These are phyloP conservation scores for Toxotes jaculatrix DNA, from an alignment of 2,113 vertebrate genomes.

Conservation along the genomic window DNA sequence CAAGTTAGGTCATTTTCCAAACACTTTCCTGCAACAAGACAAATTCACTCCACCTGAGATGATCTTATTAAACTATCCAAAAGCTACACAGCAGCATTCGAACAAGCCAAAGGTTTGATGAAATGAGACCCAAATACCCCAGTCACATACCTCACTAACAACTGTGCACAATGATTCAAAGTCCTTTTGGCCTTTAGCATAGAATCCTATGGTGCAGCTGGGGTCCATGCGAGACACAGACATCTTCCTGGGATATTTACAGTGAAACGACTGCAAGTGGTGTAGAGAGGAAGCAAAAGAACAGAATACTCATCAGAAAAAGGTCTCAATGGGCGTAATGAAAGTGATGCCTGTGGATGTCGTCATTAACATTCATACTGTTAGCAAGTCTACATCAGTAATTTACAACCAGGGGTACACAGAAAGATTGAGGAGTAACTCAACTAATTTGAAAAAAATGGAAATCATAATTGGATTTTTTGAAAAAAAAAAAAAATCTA, in stretches of 20 bases:
- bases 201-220: conserved; percentile 93
- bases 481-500: too few species aligned
- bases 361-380: background rate
- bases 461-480: too few species aligned
- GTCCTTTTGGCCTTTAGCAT: conserved; percentile 84
- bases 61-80: background rate
- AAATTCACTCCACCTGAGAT: background rate
- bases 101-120: background rate
- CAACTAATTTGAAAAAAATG: too few species aligned
- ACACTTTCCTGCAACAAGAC: background rate
- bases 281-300: background rate
- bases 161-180: conserved; percentile 84
- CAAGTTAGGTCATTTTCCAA: background rate
- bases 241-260: conserved; percentile 90
- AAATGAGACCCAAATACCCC: background rate
- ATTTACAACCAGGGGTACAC: background rate
- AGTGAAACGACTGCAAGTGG: conserved; percentile 89
- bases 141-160: conserved; percentile 83
- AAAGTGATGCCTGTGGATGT: background rate
- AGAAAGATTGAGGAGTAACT: background rate
- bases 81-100: background rate
- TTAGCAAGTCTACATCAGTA: background rate
- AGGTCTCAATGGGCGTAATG: background rate
- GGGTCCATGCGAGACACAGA: conserved; percentile 91
- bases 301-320: background rate